phyloP scores from a whole-genome alignment of 2,888 invertebrate genomes.

The Merodon equestris region DNA sequence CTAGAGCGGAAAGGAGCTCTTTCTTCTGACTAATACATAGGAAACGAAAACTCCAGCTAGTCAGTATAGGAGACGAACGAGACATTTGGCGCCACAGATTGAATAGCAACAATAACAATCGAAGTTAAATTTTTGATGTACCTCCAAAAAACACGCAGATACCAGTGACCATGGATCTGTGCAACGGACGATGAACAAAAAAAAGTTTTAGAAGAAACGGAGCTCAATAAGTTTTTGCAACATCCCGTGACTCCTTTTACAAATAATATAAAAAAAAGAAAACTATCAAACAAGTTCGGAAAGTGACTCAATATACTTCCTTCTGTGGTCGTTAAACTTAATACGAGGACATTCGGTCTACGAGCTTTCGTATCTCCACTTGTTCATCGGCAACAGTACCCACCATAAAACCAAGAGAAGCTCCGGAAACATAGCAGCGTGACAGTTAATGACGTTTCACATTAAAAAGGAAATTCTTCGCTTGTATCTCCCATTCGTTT shows the following conservation, averaged over 20 bases:
- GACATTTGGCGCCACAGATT: conserved; percentile 33
- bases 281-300: not conserved
- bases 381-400: conserved; percentile 2
- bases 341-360: not conserved
- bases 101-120: conserved; percentile 4
- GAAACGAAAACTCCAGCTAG: not conserved
- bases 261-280: too few relatives aligned
- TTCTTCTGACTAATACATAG: conserved; percentile 20
- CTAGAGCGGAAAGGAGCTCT: not conserved
- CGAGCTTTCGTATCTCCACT: not conserved
- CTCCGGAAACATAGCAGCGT: conserved; percentile 4
- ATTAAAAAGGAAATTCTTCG: not conserved
- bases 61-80: not conserved
- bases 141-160: conserved; percentile 6
- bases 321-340: conserved; percentile 16
- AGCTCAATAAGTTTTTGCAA: too few relatives aligned
- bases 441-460: conserved; percentile 28
- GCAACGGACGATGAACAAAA: too few relatives aligned
- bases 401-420: conserved; percentile 2
- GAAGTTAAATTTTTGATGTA: conserved; percentile 3
- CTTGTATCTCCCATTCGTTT: not conserved
- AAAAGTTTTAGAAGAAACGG: not conserved
- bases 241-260: too few relatives aligned
- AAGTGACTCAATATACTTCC: not conserved
- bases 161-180: not conserved